Conservation (phyloP, 1,140 invertebrate species). For the Sesamia nonagrioides region DNA sequence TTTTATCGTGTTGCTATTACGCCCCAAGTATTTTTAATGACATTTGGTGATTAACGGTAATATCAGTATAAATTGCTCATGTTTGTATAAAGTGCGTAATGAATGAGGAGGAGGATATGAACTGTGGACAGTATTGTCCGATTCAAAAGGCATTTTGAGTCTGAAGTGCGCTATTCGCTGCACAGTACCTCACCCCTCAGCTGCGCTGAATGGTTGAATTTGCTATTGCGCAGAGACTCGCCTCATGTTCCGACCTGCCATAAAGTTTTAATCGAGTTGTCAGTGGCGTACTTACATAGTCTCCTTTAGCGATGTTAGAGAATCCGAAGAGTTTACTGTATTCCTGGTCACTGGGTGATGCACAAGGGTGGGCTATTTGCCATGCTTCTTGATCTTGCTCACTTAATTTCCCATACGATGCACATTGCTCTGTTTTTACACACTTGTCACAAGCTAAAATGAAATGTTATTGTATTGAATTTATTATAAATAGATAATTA, state of each 20-base stretch:
- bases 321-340: constrained; percentile 52
- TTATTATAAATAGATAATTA: no score
- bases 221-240: no score
- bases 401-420: constrained; percentile 56
- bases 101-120: constrained; percentile 26
- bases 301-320: constrained; percentile 60
- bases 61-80: neutral
- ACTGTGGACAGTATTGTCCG: neutral
- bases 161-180: no score
- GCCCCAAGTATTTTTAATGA: constrained; percentile 33
- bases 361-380: constrained; percentile 62
- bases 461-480: neutral
- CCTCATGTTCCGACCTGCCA: no score
- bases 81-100: neutral
- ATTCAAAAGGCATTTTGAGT: no score
- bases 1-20: constrained; percentile 35
- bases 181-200: no score
- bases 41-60: constrained; percentile 30
- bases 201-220: no score
- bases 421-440: constrained; percentile 62
- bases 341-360: constrained; percentile 38
- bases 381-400: constrained; percentile 62
- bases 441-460: constrained; percentile 64
- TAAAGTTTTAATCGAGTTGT: no score
- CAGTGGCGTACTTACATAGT: constrained; percentile 61